phyloP scores from a whole-genome alignment of 2,797 vertebrate genomes.

The Channa striata region DNA sequence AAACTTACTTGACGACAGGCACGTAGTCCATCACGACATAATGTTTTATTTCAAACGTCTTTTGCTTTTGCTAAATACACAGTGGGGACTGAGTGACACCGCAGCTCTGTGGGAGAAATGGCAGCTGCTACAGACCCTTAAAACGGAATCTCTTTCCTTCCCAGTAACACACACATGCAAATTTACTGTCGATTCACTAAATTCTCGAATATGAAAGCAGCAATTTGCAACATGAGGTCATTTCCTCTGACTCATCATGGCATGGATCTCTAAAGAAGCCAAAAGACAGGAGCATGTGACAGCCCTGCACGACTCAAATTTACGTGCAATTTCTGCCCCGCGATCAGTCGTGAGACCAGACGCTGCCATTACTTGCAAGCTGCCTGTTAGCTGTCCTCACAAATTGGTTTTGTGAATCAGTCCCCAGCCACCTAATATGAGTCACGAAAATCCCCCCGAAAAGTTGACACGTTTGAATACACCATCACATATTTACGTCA shows the following conservation, averaged over 20 bases:
- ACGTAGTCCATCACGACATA: conserved; percentile 7
- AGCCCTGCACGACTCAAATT: neutral
- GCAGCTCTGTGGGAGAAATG: neutral
- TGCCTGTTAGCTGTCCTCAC: neutral
- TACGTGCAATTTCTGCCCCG: neutral
- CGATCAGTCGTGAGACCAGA: neutral
- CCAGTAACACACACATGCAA: neutral
- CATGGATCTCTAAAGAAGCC: neutral
- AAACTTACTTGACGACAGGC: conserved; percentile 19
- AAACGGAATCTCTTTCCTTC: neutral
- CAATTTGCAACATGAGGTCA: neutral
- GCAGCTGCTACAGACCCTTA: conserved; percentile 4
- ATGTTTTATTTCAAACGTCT: conserved; percentile 28
- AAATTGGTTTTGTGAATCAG: neutral
- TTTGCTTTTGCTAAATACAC: conserved; percentile 20
- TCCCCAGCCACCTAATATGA: neutral
- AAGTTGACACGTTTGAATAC: neutral
- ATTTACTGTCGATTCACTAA: neutral
- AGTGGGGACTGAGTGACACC: neutral
- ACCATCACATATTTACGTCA: neutral
- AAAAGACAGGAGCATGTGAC: neutral
- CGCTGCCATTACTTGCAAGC: neutral
- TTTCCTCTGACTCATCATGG: neutral
- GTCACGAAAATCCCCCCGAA: neutral
- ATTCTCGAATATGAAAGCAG: neutral